phyloP scores from a whole-genome alignment of 2,888 invertebrate genomes.

The Nowickia ferox region DNA sequence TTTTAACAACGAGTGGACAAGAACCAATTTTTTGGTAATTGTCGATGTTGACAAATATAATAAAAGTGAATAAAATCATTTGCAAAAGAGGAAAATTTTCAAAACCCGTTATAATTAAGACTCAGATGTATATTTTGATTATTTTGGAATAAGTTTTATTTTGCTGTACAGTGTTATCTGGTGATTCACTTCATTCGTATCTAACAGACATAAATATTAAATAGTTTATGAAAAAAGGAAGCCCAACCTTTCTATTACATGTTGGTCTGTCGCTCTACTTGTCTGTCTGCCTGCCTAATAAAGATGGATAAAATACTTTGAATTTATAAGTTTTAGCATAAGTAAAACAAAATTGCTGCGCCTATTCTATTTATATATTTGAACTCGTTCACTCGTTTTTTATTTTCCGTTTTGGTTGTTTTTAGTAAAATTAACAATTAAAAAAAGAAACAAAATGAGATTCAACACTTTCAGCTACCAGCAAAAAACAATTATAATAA shows the following conservation, averaged over 20 bases:
- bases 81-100: too few relatives aligned
- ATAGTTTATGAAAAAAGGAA: conserved; percentile 16
- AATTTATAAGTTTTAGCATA: background rate
- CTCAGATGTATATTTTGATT: too few relatives aligned
- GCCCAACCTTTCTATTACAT: conserved; percentile 33
- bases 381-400: conserved; percentile 3
- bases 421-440: conserved; percentile 17
- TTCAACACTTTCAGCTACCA: background rate
- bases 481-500: background rate
- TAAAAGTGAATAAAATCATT: too few relatives aligned
- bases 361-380: conserved; percentile 22
- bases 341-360: conserved; percentile 39
- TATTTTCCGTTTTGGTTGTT: background rate
- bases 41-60: too few relatives aligned
- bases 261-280: background rate
- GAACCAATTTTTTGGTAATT: too few relatives aligned
- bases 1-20: too few relatives aligned
- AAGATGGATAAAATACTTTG: background rate
- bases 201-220: conserved; percentile 15
- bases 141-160: too few relatives aligned
- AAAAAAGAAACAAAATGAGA: conserved; percentile 19
- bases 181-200: conserved; percentile 3
- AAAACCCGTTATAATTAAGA: too few relatives aligned
- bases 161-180: background rate
- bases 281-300: background rate